Evolutionary conservation across 2,888 invertebrate species (phyloP), one percentile per base, ranked within the genome.

Genomic region (Nomada fabriciana): DNA sequence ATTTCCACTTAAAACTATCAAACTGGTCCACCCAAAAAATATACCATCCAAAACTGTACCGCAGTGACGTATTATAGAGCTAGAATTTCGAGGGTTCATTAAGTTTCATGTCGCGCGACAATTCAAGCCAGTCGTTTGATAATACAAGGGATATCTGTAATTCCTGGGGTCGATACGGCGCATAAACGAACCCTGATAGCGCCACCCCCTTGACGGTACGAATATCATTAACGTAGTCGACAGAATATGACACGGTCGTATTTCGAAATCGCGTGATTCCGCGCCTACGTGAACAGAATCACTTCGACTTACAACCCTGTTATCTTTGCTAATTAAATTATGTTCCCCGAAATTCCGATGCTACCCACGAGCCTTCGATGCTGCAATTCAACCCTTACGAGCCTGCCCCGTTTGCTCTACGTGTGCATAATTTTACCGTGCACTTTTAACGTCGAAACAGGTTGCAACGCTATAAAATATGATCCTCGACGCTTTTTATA

Each of bases 301-400:
- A 18, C 52, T 18, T 25, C 53, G 60, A 70, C 65, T 76, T 57
- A 52, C 20, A 42, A 50, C 29, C 55, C 43, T 23, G 74, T 71
- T 80, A 71, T 79, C 78, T 81, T 43, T 20, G n/a, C 43, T 65
- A 70, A 82, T 82, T 65, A 61, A 64, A 80, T 80, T 77, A 73
- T 36, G 68, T 59, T 68, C 36, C 10, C n/a, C 13, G n/a, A 52
- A 68, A 63, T 67, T 67, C 52, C 60, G 43, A 61, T 42, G 63
- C 42, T n/a, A 65, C 42, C 18, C 69, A 7, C 20, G 20, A 47
- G 52, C 36, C 36, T 36, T 36, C 36, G 36, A 36, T 36, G 36
- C 36, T 7, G 36, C 5, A 7, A 5, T 1, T 7, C 36, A 36
- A 36, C 7, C 36, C 36, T 5, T 7, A 5, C 36, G 36, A 36